phyloP scores from a whole-genome alignment of 2,888 invertebrate genomes.

The Philonicus albiceps region DNA sequence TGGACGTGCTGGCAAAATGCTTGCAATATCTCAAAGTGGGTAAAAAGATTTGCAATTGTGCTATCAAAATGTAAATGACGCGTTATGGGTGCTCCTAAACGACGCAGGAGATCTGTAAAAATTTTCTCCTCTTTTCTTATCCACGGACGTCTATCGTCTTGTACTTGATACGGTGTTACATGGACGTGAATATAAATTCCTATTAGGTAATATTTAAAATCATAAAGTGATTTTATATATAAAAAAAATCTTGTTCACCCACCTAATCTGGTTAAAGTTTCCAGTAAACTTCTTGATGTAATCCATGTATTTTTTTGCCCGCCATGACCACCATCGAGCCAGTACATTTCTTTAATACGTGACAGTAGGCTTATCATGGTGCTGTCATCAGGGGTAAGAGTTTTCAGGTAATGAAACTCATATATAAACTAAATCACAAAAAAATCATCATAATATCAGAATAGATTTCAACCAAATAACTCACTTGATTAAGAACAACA shows the following conservation, averaged over 20 bases:
- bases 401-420: constrained; percentile 81
- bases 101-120: constrained; percentile 74
- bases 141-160: constrained; percentile 82
- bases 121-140: constrained; percentile 82
- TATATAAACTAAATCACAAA: constrained; percentile 71
- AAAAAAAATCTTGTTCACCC: constrained; percentile 46
- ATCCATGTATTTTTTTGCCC: constrained; percentile 90
- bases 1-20: constrained; percentile 66
- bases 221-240: not conserved
- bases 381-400: constrained; percentile 70
- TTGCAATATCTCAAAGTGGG: constrained; percentile 80
- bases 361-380: constrained; percentile 72
- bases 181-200: constrained; percentile 79
- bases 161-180: constrained; percentile 90
- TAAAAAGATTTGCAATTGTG: constrained; percentile 68
- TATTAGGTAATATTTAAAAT: constrained; percentile 54
- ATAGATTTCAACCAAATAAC: constrained; percentile 49
- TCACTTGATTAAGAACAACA: constrained; percentile 83
- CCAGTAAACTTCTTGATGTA: constrained; percentile 76
- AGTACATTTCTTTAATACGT: constrained; percentile 79
- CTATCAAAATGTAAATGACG: constrained; percentile 71
- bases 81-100: constrained; percentile 72
- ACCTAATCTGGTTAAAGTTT: constrained; percentile 77
- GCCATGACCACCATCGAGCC: constrained; percentile 92
- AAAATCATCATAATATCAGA: not conserved